Base-by-base conservation (phyloP, 2,888 invertebrate species). In the Drosophila tanythrix region DNA sequence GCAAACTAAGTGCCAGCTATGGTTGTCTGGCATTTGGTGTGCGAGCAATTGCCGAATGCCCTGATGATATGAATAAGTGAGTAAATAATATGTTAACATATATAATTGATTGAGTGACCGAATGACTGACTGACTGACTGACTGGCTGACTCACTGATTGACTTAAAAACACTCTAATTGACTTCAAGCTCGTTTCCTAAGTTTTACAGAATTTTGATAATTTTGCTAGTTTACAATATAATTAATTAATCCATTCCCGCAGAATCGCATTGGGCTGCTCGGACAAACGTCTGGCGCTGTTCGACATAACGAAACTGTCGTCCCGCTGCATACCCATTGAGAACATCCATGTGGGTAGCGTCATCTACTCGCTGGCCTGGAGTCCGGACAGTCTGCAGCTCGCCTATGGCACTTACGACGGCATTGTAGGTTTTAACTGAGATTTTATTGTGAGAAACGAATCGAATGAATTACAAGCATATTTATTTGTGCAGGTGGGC, bases 321-420 rank as follows among this genome's bases (percentile, higher is more conserved):
- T 71, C 91, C 25, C 93, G 92, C 21, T 87, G 86, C 46, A 91
- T 94, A 51, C 93, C 94, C 63, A 93, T 95, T 43, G 93, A 94
- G 0, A 90, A 91, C 31, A 90, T 95, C 69, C 95, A 96, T 95
- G 94, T 96, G 76, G 95, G 96, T 75, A 95, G 96, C 10, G 95
- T 95, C 87, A 95, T 96, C 8, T 96, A 96, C 93, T 95, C 98
- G 0, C 94, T 97, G 73, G 95, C 95, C 13, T 99, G 98, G 98
- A 97, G 98, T 94, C 97, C 98, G 0, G 94, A 94, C 18, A 98
- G 98, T 91, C 95, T 95, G 79, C 87, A 95, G 31, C 91, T 99
- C 33, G 98, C 97, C 0, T 98, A 95, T 93, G 97, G 96, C 13
- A 98, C 98, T 5, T 95, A 94, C 1, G 98, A 98, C 92, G 97